Base-by-base conservation (phyloP, 2,888 invertebrate species). In the Elgonia sp. region DNA sequence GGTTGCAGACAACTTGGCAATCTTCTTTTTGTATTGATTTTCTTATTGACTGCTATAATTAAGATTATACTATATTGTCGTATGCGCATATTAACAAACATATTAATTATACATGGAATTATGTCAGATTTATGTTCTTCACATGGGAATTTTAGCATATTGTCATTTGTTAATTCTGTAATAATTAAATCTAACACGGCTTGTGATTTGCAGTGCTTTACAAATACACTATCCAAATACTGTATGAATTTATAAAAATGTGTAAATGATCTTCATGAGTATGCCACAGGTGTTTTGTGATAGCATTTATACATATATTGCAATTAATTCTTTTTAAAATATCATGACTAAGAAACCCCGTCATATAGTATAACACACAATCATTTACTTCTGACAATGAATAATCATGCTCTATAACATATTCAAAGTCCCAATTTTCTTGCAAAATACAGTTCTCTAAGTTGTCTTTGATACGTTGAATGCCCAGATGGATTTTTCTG, bases 311-410 rank as follows among this genome's bases (percentile, higher is more conserved):
- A 72, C 86, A 87, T 55, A 53, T 29, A 16, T 72, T 50, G 76
- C 89, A 89, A 21, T 73, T 82, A 53, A 75, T 40, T 18, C 60
- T 80, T 67, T 85, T 83, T 14, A 67, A 46, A 76, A 89, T 83
- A 0, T 37, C 21, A n/a, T 83, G 60, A 12, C 76, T 72, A 9
- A 89, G 67, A 79, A 70, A 60, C 39, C 75, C 87, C n/a, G 87
- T 84, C 21, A 89, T 37, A 50, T 83, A 87, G 75, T 89, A 89
- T 29, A 83, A 50, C 14, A 86, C 62, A 53, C 89, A 89, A 67
- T 86, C 83, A 75, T 53, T 53, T 12, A 89, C 82, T 46, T 60
- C 83, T 2, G 87, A 80, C 57, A 76, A 42, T n/a, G 63, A 62
- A 21, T 89, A 89, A 62, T 89, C 89, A 16, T 82, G 86, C 55